A percentile compares a stretch with the other conserved stretches of the same genome.
phyloP scores from a whole-genome alignment of 2,113 vertebrate genomes.

The Pangasianodon gigas region DNA sequence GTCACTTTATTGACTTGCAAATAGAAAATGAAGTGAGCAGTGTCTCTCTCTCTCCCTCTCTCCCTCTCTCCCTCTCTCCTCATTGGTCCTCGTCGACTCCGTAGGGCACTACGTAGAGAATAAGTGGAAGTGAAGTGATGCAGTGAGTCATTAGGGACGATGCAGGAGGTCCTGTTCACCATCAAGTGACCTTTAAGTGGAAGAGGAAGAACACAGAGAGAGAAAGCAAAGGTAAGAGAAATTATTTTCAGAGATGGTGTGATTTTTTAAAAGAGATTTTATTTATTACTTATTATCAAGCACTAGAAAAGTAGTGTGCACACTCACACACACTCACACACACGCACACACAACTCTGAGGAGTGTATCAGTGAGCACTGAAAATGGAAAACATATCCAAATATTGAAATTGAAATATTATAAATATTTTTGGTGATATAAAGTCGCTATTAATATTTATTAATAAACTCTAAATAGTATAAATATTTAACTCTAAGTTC shows the following conservation, averaged over 20 bases:
- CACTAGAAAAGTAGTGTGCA: neutral
- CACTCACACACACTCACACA: neutral
- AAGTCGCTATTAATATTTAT: neutral
- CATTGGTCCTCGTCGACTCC: neutral
- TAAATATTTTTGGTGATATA: neutral
- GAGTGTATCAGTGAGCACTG: neutral
- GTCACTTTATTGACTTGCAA: conserved; percentile 23
- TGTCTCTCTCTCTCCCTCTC: conserved; percentile 2
- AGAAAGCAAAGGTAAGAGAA: neutral
- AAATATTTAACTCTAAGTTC: neutral
- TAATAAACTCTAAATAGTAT: neutral
- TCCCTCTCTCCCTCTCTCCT: conserved; percentile 11
- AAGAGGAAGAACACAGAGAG: neutral
- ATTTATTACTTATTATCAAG: neutral
- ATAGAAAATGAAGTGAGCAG: neutral
- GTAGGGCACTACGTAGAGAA: neutral
- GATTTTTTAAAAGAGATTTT: neutral
- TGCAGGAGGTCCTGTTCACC: neutral
- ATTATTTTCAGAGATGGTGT: neutral
- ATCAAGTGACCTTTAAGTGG: neutral
- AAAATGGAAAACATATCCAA: neutral
- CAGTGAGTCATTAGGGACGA: conserved; percentile 15
- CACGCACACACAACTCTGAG: no score
- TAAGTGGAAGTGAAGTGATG: neutral
- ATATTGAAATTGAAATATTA: neutral